Percentiles rank a stretch among this genome's conserved stretches.
phyloP scores from a whole-genome alignment of 1,140 invertebrate species.

The Harlomillsia oculata region DNA sequence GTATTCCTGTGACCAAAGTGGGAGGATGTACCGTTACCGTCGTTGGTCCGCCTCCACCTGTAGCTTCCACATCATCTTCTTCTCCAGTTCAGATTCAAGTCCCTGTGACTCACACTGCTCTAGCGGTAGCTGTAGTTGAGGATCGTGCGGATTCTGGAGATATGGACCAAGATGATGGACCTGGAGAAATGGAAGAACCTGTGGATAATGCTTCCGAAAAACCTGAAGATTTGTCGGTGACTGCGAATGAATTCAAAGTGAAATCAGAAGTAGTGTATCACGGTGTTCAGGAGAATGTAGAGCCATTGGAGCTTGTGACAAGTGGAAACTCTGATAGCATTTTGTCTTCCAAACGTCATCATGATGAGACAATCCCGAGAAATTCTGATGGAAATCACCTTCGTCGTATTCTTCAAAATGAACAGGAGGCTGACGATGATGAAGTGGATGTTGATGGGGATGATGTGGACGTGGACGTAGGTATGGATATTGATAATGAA shows the following conservation, averaged over 20 bases:
- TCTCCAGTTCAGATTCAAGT: conserved; percentile 7
- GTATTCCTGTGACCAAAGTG: conserved; percentile 14
- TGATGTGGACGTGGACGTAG: conserved; percentile 22
- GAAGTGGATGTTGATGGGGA: conserved; percentile 21
- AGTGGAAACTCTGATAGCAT: conserved; percentile 6
- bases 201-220: conserved; percentile 27
- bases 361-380: conserved; percentile 23
- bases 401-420: neutral
- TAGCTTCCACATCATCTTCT: neutral
- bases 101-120: conserved; percentile 5
- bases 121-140: neutral
- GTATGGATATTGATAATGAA: conserved; percentile 27
- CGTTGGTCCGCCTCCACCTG: conserved; percentile 17
- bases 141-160: conserved; percentile 14
- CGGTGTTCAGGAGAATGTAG: conserved; percentile 6
- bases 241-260: conserved; percentile 25
- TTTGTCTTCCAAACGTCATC: conserved; percentile 9
- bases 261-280: conserved; percentile 30
- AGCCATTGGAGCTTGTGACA: conserved; percentile 25
- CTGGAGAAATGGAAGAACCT: conserved; percentile 12
- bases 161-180: conserved; percentile 12
- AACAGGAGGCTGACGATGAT: conserved; percentile 5
- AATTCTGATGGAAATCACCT: neutral
- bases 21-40: conserved; percentile 12
- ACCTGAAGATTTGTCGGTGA: conserved; percentile 33